Evolutionary conservation across 2,113 vertebrate species (phyloP), one percentile per base, ranked within the genome.

Genomic region (Todiramphus saurophagus): DNA sequence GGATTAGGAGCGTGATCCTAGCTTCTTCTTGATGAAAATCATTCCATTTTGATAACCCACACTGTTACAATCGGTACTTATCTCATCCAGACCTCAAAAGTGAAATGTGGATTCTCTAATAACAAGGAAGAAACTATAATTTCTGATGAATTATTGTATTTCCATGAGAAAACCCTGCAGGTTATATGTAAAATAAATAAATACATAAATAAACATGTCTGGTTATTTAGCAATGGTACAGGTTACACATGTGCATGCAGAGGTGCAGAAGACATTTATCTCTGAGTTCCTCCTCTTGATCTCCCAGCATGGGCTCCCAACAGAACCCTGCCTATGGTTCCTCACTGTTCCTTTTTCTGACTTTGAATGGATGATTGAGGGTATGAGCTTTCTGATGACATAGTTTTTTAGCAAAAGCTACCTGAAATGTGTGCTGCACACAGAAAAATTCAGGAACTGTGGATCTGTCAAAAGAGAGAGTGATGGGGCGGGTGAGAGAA

Each of bases 341-440:
- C 25, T 78, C 4, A 1, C 27, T 80, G 30, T 50, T 86, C 39
- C 59, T 53, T 76, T 28, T 60, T 35, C 25, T 86, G 53, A 69
- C 60, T 80, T 68, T 68, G 44, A 62, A 43, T 4, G 17, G 48
- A 30, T 69, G 11, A 79, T 20, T 2, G 20, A 77, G 19, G 13
- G 5, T 33, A 24, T 28, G 33, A 6, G 1, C 43, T 56, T 60
- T 83, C 53, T 41, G 14, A 46, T 16, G 23, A 25, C 5, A 82
- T 79, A 4, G 4, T 43, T 53, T 67, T 76, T 76, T 60, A 94
- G 17, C 66, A 79, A 88, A 25, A 35, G 20, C 35, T 80, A 39
- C 14, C 55, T 51, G 33, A 93, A 77, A 21, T 9, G 20, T 13
- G 14, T 0, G 0, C 18, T 89, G 33, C 41, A 62, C 7, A 3